A percentile compares a stretch with the other conserved stretches of the same genome.
Conservation (phyloP, 2,797 vertebrate species). For the Tenualosa thibaudeaui region DNA sequence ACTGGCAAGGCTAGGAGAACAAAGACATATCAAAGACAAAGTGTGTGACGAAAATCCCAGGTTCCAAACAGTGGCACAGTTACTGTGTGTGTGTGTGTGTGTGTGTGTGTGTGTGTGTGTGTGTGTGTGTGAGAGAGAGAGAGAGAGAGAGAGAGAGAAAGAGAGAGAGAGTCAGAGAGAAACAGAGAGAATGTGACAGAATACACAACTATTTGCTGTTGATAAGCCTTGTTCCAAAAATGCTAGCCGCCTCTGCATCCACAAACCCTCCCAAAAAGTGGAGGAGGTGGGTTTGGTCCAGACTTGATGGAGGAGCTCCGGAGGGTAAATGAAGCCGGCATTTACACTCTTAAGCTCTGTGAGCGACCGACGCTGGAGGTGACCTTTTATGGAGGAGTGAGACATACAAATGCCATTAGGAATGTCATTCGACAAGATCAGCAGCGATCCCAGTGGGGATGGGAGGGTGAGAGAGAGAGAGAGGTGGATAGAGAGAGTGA, state of each 20-base stretch:
- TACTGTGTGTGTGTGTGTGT: background rate
- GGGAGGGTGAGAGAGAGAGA: background rate
- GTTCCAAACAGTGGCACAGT: constrained; percentile 14
- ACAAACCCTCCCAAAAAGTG: background rate
- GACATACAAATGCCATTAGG: constrained; percentile 22
- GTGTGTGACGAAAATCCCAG: background rate
- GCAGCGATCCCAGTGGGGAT: constrained; percentile 1
- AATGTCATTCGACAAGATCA: constrained; percentile 25
- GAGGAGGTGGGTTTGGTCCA: background rate
- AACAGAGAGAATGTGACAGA: background rate
- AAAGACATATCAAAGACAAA: background rate
- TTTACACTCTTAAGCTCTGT: constrained; percentile 8
- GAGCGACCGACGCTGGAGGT: background rate
- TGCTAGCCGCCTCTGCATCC: background rate
- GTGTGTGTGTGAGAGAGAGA: background rate
- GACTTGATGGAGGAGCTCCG: background rate
- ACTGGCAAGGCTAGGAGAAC: background rate
- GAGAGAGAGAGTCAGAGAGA: background rate
- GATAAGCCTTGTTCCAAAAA: background rate
- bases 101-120: no score
- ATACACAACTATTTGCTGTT: background rate
- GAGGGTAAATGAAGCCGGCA: background rate
- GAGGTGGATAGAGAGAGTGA: background rate
- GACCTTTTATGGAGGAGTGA: constrained; percentile 4
- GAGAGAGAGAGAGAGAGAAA: background rate